These are phyloP conservation scores for Labeo rohita DNA, from an alignment of 2,113 vertebrate genomes.

Conservation along the genomic window DNA sequence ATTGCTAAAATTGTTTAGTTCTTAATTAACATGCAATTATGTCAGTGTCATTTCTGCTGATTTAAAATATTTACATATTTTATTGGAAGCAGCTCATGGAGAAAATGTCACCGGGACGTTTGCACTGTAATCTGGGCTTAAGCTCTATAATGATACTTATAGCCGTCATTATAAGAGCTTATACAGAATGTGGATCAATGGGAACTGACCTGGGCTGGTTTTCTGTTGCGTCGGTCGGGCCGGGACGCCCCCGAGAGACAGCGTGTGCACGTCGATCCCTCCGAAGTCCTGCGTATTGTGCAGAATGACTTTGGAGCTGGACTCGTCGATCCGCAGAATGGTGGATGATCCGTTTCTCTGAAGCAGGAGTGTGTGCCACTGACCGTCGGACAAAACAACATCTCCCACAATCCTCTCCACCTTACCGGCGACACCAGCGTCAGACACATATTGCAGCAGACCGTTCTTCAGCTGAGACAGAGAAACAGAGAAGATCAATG, in stretches of 20 bases:
- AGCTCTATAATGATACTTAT: neutral
- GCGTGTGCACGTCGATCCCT: constrained; percentile 83
- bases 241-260: constrained; percentile 92
- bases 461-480: constrained; percentile 86
- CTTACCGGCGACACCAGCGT: constrained; percentile 89
- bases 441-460: constrained; percentile 89
- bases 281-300: constrained; percentile 93
- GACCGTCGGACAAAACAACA: constrained; percentile 83
- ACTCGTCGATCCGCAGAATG: constrained; percentile 77
- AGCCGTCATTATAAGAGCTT: neutral
- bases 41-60: neutral
- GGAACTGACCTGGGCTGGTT: constrained; percentile 78
- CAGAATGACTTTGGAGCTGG: constrained; percentile 76
- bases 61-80: neutral
- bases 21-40: neutral
- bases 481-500: neutral
- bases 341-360: constrained; percentile 86
- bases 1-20: neutral
- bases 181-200: neutral
- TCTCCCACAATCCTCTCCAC: constrained; percentile 90
- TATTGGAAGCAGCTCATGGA: neutral
- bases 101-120: neutral
- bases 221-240: constrained; percentile 79
- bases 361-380: constrained; percentile 88
- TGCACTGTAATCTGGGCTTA: too few relatives aligned